phyloP scores from a whole-genome alignment of 2,797 vertebrate genomes.

The Arctocebus calabarensis region DNA sequence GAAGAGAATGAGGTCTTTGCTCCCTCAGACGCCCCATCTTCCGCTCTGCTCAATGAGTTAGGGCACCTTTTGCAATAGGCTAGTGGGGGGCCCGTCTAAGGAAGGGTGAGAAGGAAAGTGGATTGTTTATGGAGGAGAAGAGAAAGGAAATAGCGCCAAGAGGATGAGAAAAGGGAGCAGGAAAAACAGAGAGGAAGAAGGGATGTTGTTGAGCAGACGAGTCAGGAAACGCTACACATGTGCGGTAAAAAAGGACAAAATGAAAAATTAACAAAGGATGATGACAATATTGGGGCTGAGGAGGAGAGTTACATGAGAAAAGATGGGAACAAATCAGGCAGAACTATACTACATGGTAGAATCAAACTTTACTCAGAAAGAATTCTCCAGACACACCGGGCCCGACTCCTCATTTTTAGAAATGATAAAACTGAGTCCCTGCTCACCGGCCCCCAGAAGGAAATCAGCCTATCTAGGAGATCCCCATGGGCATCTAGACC shows the following conservation, averaged over 20 bases:
- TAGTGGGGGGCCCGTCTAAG: background rate
- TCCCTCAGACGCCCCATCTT: background rate
- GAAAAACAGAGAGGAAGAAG: background rate
- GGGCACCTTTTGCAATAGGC: background rate
- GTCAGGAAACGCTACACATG: background rate
- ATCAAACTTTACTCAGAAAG: conserved; percentile 11
- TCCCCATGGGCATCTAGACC: background rate
- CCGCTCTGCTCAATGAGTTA: background rate
- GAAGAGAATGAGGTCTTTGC: background rate
- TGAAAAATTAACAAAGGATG: background rate
- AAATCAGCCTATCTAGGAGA: background rate
- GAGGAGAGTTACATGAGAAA: background rate
- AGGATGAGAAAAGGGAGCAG: background rate
- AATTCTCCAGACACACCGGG: background rate
- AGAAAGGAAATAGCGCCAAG: background rate
- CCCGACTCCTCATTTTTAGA: background rate
- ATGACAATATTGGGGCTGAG: background rate
- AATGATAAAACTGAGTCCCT: background rate
- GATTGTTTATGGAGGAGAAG: background rate
- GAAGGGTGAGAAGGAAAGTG: background rate
- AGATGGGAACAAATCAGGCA: background rate
- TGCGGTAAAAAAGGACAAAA: background rate
- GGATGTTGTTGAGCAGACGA: background rate
- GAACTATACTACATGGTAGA: background rate
- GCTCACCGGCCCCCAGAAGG: background rate